phyloP scores from a whole-genome alignment of 2,113 vertebrate species.

The Sterna hirundo region DNA sequence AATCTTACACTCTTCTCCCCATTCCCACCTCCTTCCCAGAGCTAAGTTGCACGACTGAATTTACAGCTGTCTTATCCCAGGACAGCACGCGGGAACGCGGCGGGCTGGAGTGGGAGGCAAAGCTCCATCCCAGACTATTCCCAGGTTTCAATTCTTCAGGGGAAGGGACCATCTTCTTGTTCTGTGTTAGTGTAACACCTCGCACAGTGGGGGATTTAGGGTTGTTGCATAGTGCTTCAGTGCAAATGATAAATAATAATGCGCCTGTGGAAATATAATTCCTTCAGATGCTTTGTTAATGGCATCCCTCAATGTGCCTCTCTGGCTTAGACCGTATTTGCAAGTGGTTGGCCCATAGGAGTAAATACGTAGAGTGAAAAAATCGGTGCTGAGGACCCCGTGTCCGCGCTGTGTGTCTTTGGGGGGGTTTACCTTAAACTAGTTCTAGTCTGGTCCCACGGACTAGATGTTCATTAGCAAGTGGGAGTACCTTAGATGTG shows the following conservation, averaged over 20 bases:
- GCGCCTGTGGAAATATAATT: background rate
- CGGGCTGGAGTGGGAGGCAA: background rate
- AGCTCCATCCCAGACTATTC: background rate
- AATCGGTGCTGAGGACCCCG: background rate
- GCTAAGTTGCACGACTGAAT: background rate
- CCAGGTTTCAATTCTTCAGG: slow-evolving; percentile 8
- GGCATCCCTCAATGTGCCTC: background rate
- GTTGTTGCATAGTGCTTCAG: background rate
- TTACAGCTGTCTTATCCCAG: background rate
- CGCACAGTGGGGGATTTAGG: background rate
- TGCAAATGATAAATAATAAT: background rate
- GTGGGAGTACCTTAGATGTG: background rate
- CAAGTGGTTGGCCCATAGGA: background rate
- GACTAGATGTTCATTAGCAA: background rate
- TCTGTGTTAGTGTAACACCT: background rate
- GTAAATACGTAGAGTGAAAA: background rate
- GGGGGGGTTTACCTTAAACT: background rate
- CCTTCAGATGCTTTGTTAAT: background rate
- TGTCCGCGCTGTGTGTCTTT: background rate
- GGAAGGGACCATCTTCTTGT: background rate
- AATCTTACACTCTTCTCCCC: background rate
- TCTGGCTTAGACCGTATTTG: background rate
- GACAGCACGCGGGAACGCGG: background rate
- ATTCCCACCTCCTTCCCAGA: background rate
- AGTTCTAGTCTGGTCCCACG: background rate